Base-by-base conservation (phyloP, 64 coral and sea anemone species). In the Stichodactyla helianthus region DNA sequence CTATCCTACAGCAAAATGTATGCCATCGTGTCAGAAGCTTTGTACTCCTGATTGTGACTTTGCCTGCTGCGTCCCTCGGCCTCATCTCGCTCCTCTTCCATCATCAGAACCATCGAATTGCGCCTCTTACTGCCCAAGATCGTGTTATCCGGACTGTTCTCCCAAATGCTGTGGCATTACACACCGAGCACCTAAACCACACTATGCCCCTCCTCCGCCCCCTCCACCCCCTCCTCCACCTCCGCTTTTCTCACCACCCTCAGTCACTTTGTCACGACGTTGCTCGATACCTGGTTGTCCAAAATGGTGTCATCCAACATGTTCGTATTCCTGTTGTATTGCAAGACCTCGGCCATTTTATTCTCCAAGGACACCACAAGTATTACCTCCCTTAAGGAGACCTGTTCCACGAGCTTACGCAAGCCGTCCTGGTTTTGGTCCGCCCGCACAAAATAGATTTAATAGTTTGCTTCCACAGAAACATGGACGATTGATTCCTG, bases 11-110 rank as follows among this genome's bases (percentile, higher is more conserved):
- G 79, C 19, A 11, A 53, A 57, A 9, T 82, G 79, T 82, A 57
- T 12, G 51, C 4, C 79, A 26, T 82, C 79, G 9, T 82, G 79
- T 14, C 51, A 54, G 79, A 53, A 82, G 51, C 54, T 82, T 22
- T 82, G 79, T 52, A 82, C 79, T 53, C 79, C 79, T 7, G 79
- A 82, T 50, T 82, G 79, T 22, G 79, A 82, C 54, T 82, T 82
- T 11, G 50, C 79, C 0, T 82, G 79, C 23, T 82, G 79, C 79
- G 27, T 82, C 2, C 79, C 79, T 20, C 51, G 19, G 10, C 79
- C 79, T n/a, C 79, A 20, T 26, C 51, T 18, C 4, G 51, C 79
- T 12, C 51, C 79, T 19, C 7, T 57, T 10, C 79, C 51, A 23
- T 2, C 51, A 14, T 54, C 51, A 54, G 35, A 51, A 57, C 68